Conservation (phyloP, 1,140 invertebrate species). For the Paracyclopina nana region DNA sequence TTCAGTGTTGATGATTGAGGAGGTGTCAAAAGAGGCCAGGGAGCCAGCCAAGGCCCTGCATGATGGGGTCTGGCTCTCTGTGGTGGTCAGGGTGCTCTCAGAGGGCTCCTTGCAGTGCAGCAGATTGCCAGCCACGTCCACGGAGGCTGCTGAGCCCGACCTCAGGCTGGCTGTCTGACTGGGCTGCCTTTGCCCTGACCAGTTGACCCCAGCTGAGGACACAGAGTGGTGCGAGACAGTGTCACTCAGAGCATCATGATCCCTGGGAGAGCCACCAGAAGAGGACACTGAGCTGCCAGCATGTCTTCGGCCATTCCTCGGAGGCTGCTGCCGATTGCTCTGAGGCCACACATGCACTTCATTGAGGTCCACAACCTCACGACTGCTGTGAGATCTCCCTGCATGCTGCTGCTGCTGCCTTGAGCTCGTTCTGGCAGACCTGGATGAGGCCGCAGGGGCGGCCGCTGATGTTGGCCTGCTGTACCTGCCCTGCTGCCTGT, state of each 20-base stretch:
- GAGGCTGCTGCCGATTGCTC: not conserved
- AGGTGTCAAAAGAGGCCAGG: slow-evolving; percentile 31
- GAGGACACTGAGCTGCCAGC: too few species aligned
- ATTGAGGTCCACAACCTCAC: not conserved
- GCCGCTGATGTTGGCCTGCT: too few species aligned
- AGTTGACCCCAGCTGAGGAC: not conserved
- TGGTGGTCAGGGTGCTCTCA: not conserved
- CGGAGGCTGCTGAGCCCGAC: slow-evolving; percentile 2
- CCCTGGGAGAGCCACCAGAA: too few species aligned
- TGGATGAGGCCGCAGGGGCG: too few species aligned
- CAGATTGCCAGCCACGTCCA: not conserved
- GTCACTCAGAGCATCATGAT: slow-evolving; percentile 8
- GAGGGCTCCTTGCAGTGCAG: not conserved
- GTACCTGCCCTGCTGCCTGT: too few species aligned
- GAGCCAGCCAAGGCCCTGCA: slow-evolving; percentile 18
- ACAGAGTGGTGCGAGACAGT: slow-evolving; percentile 11
- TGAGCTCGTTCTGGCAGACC: too few species aligned
- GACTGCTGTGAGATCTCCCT: not conserved
- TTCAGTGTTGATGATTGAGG: slow-evolving; percentile 31
- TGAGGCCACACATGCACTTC: not conserved
- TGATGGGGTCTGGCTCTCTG: slow-evolving; percentile 11
- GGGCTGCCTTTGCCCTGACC: not conserved
- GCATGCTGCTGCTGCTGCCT: not conserved
- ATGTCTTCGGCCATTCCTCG: not conserved
- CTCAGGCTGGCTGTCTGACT: slow-evolving; percentile 5